Evolutionary conservation across 2,113 vertebrate genomes (phyloP), one percentile per base, ranked within the genome.

Genomic region (Hemiprocne comata): DNA sequence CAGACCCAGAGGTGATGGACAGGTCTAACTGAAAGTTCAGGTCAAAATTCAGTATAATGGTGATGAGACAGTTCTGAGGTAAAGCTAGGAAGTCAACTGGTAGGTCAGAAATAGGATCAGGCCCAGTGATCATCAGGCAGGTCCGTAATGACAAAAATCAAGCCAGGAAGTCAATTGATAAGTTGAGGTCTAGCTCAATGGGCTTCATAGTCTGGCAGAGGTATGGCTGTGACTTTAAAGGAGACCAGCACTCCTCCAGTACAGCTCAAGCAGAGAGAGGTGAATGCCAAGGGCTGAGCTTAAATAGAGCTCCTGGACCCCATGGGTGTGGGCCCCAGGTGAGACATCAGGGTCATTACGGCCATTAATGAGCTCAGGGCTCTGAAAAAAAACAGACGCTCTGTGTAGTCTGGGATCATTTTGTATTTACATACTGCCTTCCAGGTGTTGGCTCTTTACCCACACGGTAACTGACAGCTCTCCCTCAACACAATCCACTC

Each of bases 381-480:
- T 91, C 44, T 42, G 53, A 34, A 33, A 78, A 89, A 95, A 72
- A 6, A 42, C 40, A 46, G 17, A 46, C 15, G 44, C 44, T 46
- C 44, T 42, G 40, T 42, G 40, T 14, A 42, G 14, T 95, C 93
- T 96, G 85, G 80, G 31, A 84, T 90, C 28, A 55, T 87, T 75
- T 93, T 96, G 19, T 84, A 72, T 89, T 77, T 91, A 42, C 65
- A 29, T 46, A 48, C 20, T 55, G 86, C 62, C 33, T 95, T 93
- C 60, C 44, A 90, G 82, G 72, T 82, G 69, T 65, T 79, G 44
- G 81, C 51, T 85, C 24, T 58, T 85, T 91, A 74, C 20, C n/a
- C 38, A 54, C 19, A 17, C 29, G 40, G 50, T 61, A 74, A 26
- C 31, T 78, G 61, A 61, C 42, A 84, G 55, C 51, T 66, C 19